Percentiles rank a stretch among this genome's conserved stretches.
Conservation (phyloP, 2,888 invertebrate species). For the Mycalesis mineus region DNA sequence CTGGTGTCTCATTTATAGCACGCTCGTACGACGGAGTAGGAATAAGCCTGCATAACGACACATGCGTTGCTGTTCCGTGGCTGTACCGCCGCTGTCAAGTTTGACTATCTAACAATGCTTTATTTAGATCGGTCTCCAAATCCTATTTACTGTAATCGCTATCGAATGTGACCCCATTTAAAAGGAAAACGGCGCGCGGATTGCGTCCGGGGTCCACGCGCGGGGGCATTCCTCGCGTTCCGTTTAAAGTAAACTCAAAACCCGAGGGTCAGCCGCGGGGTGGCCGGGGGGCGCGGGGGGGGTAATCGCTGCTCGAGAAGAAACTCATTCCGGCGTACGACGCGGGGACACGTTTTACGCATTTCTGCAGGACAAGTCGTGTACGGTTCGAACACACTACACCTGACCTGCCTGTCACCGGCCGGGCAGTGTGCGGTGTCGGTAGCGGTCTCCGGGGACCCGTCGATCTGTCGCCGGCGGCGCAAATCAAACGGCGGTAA, state of each 20-base stretch:
- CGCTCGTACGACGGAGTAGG: no score
- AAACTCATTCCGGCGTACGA: conserved; percentile 43
- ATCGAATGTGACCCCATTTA: not conserved
- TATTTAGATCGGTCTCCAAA: not conserved
- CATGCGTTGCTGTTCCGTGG: no score
- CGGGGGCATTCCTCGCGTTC: conserved; percentile 23
- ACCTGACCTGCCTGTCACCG: no score
- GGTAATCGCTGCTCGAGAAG: conserved; percentile 34
- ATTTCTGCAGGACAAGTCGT: no score
- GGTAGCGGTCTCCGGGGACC: conserved; percentile 10
- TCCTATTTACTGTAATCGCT: not conserved
- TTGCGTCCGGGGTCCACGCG: not conserved
- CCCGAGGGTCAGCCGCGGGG: not conserved
- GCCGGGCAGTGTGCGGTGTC: not conserved
- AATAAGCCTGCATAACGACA: no score
- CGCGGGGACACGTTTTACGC: conserved; percentile 66
- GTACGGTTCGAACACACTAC: no score
- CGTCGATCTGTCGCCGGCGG: conserved; percentile 70
- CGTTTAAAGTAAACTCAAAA: conserved; percentile 25
- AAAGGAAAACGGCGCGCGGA: not conserved
- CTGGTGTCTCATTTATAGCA: no score
- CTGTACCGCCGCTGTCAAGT: no score
- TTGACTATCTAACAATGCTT: not conserved
- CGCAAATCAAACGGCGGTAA: conserved; percentile 74
- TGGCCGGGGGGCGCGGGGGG: conserved; percentile 18